Evolutionary conservation across 2,888 invertebrate species (phyloP).

Genomic region (Allacma fusca): DNA sequence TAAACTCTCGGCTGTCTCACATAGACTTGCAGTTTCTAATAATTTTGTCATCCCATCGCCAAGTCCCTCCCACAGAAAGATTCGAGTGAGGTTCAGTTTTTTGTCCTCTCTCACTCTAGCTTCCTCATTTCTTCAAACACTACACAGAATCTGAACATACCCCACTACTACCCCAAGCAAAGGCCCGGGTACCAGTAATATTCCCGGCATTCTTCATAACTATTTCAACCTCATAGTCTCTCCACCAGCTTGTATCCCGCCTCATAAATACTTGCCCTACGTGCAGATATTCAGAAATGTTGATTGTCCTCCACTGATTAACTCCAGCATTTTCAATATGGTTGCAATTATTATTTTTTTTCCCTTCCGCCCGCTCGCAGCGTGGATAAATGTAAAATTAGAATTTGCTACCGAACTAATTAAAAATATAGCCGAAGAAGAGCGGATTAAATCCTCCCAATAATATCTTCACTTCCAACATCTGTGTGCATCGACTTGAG

Average conservation of each 20-base stretch:
- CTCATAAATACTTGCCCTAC: background rate
- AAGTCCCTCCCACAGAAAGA: constrained; percentile 44
- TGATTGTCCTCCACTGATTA: constrained; percentile 20
- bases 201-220: background rate
- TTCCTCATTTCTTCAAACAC: constrained; percentile 9
- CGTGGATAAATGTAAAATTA: background rate
- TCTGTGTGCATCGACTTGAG: constrained; percentile 46
- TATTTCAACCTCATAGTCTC: constrained; percentile 4
- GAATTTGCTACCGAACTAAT: background rate
- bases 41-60: constrained; percentile 42
- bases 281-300: constrained; percentile 10
- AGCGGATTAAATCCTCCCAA: background rate
- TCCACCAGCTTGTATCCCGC: background rate
- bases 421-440: background rate
- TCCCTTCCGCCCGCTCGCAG: background rate
- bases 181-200: background rate
- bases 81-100: constrained; percentile 14
- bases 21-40: constrained; percentile 6
- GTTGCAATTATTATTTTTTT: constrained; percentile 19
- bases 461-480: background rate
- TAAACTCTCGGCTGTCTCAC: constrained; percentile 27
- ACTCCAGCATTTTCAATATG: constrained; percentile 29
- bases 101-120: constrained; percentile 20
- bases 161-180: background rate
- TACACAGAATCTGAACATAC: background rate